Conservation (phyloP, 2,113 vertebrate genomes). For the Mesitornis unicolor region DNA sequence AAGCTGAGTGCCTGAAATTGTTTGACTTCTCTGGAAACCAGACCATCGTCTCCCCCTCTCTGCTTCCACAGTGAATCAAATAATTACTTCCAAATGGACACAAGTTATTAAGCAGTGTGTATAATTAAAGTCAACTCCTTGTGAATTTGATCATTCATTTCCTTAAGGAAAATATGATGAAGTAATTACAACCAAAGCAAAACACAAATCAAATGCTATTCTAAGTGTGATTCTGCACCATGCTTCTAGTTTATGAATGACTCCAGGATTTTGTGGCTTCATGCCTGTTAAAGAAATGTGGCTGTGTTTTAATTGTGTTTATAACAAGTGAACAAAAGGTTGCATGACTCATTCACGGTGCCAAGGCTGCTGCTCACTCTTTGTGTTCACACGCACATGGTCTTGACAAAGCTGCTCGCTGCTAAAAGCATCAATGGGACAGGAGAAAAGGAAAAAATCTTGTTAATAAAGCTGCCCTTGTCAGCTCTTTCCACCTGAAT, state of each 20-base stretch:
- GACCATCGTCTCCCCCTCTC: background rate
- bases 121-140: constrained; percentile 49
- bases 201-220: constrained; percentile 50
- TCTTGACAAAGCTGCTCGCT: background rate
- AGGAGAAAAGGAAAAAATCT: background rate
- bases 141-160: constrained; percentile 30
- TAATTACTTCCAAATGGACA: constrained; percentile 39
- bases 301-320: constrained; percentile 37
- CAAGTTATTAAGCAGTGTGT: constrained; percentile 40
- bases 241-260: constrained; percentile 30
- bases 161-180: constrained; percentile 59
- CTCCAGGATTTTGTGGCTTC: constrained; percentile 22
- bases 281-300: background rate
- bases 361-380: background rate
- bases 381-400: background rate
- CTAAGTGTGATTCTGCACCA: background rate
- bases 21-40: background rate
- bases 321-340: constrained; percentile 20
- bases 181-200: constrained; percentile 35
- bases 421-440: background rate
- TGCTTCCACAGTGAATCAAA: constrained; percentile 1
- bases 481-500: background rate
- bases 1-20: background rate
- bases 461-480: background rate
- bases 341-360: constrained; percentile 21